Percentiles rank a stretch among this genome's conserved stretches.
Conservation (phyloP, 1,140 invertebrate genomes). For the Chelonus insularis region DNA sequence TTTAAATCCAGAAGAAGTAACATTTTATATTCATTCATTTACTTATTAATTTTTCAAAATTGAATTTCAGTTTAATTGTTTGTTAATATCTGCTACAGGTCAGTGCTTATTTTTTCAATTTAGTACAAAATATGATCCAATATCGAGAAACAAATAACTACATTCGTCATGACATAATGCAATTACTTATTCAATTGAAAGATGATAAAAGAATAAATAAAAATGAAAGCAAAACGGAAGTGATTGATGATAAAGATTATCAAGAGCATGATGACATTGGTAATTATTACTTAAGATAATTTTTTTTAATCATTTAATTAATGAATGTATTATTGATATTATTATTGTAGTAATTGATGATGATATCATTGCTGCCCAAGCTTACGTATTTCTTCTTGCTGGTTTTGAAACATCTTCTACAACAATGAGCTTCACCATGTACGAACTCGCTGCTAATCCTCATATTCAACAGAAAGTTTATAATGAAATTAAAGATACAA, state of each 20-base stretch:
- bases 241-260: constrained; percentile 12
- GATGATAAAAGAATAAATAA: constrained; percentile 42
- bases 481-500: constrained; percentile 39
- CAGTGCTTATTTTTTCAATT: constrained; percentile 32
- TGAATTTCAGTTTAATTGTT: no score
- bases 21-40: no score
- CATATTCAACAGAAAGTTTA: constrained; percentile 46
- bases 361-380: constrained; percentile 34
- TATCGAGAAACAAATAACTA: constrained; percentile 29
- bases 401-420: constrained; percentile 40
- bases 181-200: constrained; percentile 36
- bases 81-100: no score
- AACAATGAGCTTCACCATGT: constrained; percentile 36
- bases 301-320: not conserved
- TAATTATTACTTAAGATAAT: constrained; percentile 10
- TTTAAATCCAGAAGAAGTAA: constrained; percentile 22
- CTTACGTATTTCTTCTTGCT: constrained; percentile 38
- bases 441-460: constrained; percentile 37
- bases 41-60: no score
- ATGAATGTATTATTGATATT: not conserved
- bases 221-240: no score
- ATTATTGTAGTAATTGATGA: constrained; percentile 13
- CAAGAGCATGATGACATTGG: not conserved
- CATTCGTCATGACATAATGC: constrained; percentile 34
- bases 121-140: constrained; percentile 31